Evolutionary conservation across 1,140 invertebrate species (phyloP), one percentile per base, ranked within the genome.

Genomic region (Spodoptera litura): DNA sequence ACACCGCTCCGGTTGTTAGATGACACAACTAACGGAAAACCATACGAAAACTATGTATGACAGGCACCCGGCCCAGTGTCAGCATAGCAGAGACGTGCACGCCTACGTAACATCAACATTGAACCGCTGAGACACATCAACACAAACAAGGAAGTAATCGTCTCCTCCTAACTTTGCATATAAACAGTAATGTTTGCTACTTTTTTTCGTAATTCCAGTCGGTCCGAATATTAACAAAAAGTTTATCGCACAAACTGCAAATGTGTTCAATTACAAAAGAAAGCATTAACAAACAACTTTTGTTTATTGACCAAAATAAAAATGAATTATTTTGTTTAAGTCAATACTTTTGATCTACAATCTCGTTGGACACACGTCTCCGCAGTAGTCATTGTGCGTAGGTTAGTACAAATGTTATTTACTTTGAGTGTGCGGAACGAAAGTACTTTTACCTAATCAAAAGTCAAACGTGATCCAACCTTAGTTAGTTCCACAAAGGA

Each of bases 401-500:
- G 38, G 38, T 10, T 31, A 44, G 38, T 44, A 44, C 6, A 44
- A 44, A 44, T 44, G 38, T 44, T 44, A 44, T 44, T 44, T 44
- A 44, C 38, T 44, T 44, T 44, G 38, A 44, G 38, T 44, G 38
- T 44, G 38, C 38, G 38, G 38, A 44, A 31, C 15, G 20, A 49
- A 49, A 51, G 62, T 38, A 49, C 62, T 66, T 66, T 38, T 49
- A 44, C 38, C 51, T 15, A 66, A 66, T 49, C 62, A 66, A 66
- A 66, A 38, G 49, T 10, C 49, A 66, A 66, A 66, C 38, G 38
- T 20, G 62, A 66, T 52, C 66, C 66, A 25, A 51, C 51, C 25
- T 70, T 53, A 52, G 64, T 52, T 52, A 51, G 44, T 51, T 31
- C 49, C 49, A 70, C 66, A 52, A 52, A 70, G 66, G 66, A 70